Evolutionary conservation across 2,888 invertebrate species (phyloP).

Genomic region (Pachydiplax longipennis): DNA sequence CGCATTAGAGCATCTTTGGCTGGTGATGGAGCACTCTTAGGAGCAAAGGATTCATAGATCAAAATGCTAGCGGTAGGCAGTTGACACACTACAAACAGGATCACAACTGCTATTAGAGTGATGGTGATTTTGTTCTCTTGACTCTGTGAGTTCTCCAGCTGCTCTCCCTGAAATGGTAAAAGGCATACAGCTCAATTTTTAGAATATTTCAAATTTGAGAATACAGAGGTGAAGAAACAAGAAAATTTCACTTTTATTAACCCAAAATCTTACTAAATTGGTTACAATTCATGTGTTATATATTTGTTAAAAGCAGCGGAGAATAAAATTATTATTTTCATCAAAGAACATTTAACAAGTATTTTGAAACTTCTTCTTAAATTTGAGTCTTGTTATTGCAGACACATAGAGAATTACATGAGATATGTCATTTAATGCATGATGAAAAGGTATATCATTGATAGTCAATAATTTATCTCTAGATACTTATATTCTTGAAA

Average conservation of each 20-base stretch:
- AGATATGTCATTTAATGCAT: too few species aligned
- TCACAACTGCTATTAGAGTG: slow-evolving; percentile 77
- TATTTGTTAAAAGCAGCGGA: too few species aligned
- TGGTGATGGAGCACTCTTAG: slow-evolving; percentile 49
- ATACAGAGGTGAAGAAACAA: not conserved
- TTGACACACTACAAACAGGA: slow-evolving; percentile 78
- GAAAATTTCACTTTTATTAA: not conserved
- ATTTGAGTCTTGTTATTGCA: too few species aligned
- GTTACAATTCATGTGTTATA: too few species aligned
- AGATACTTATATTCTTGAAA: too few species aligned
- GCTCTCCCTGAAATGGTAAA: not conserved
- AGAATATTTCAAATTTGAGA: not conserved
- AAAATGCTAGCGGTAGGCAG: slow-evolving; percentile 70
- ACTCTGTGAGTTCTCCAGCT: slow-evolving; percentile 57
- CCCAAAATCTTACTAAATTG: too few species aligned
- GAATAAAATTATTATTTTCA: too few species aligned
- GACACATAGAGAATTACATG: too few species aligned
- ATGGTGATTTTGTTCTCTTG: slow-evolving; percentile 78
- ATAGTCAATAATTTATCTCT: too few species aligned
- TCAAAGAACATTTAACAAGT: too few species aligned
- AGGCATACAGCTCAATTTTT: not conserved
- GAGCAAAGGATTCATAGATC: slow-evolving; percentile 62
- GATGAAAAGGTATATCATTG: too few species aligned
- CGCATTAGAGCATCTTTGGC: slow-evolving; percentile 58
- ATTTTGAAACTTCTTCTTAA: too few species aligned